Percentiles rank a stretch among this genome's conserved stretches.
These are phyloP conservation scores for Eupithecia abbreviata DNA, from an alignment of 2,888 invertebrate species.

Conservation along the genomic window DNA sequence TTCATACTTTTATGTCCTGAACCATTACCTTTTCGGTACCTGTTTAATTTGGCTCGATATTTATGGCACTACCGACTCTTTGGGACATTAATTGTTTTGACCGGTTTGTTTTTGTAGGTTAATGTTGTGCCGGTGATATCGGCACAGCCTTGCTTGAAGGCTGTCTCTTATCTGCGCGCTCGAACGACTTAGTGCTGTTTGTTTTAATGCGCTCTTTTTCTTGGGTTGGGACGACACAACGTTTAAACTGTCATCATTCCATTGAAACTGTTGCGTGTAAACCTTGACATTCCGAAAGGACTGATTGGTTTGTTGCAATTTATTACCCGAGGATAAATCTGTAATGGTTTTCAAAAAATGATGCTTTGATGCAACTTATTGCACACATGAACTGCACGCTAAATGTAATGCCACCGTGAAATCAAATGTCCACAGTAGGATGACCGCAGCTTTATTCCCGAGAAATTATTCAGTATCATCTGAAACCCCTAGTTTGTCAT, in stretches of 20 bases:
- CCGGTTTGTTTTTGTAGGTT: conserved; percentile 57
- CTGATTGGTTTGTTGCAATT: conserved; percentile 26
- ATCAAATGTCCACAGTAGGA: conserved; percentile 19
- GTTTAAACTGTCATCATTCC: conserved; percentile 3
- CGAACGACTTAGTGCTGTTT: conserved; percentile 39
- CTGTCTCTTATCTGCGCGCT: conserved; percentile 49
- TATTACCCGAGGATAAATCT: conserved; percentile 23
- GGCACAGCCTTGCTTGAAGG: conserved; percentile 58
- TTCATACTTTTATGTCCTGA: neutral
- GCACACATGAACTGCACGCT: conserved; percentile 14
- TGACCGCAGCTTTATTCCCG: conserved; percentile 28
- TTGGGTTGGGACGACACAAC: neutral
- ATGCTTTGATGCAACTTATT: conserved; percentile 19
- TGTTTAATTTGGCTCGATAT: conserved; percentile 11
- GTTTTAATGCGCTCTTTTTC: conserved; percentile 8
- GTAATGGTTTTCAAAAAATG: conserved; percentile 6
- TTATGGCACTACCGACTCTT: conserved; percentile 14
- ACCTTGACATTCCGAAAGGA: conserved; percentile 27
- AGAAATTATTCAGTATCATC: conserved; percentile 34
- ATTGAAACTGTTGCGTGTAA: conserved; percentile 5
- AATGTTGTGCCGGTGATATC: conserved; percentile 53
- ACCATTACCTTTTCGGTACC: conserved; percentile 14
- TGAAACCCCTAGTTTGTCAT: conserved; percentile 38
- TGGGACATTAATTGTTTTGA: conserved; percentile 42
- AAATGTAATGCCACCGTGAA: conserved; percentile 23